Conservation (phyloP, 2,797 vertebrate species). For the Lerista edwardsae region DNA sequence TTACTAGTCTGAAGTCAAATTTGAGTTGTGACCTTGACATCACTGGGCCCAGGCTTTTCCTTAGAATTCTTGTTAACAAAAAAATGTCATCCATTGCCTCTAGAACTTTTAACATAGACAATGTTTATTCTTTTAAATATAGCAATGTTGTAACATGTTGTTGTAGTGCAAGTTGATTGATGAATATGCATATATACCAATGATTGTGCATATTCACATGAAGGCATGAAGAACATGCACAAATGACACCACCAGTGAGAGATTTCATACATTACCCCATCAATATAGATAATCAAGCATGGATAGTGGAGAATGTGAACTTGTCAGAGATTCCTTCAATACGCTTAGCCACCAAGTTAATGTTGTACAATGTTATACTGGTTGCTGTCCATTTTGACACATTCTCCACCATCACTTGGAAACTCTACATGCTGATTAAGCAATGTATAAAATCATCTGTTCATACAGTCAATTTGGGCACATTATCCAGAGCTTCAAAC, state of each 20-base stretch:
- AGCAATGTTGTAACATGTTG: background rate
- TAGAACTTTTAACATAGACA: conserved; percentile 47
- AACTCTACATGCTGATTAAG: background rate
- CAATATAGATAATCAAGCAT: background rate
- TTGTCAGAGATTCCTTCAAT: background rate
- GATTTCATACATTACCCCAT: background rate
- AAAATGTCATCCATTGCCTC: conserved; percentile 56
- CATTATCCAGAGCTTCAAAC: background rate
- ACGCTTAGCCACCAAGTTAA: background rate
- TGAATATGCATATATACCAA: background rate
- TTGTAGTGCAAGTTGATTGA: background rate
- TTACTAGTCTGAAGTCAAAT: background rate
- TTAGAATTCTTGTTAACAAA: conserved; percentile 47
- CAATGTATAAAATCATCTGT: background rate
- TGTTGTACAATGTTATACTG: background rate
- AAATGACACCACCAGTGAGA: background rate
- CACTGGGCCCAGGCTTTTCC: background rate
- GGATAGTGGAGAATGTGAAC: background rate
- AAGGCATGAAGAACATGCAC: background rate
- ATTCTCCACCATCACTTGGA: background rate
- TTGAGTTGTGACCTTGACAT: background rate
- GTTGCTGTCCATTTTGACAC: background rate
- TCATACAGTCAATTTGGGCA: background rate
- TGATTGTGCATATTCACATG: background rate
- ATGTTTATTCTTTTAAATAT: conserved; percentile 58